Evolutionary conservation across 1,140 invertebrate species (phyloP).

Genomic region (Heliothis subflexa): DNA sequence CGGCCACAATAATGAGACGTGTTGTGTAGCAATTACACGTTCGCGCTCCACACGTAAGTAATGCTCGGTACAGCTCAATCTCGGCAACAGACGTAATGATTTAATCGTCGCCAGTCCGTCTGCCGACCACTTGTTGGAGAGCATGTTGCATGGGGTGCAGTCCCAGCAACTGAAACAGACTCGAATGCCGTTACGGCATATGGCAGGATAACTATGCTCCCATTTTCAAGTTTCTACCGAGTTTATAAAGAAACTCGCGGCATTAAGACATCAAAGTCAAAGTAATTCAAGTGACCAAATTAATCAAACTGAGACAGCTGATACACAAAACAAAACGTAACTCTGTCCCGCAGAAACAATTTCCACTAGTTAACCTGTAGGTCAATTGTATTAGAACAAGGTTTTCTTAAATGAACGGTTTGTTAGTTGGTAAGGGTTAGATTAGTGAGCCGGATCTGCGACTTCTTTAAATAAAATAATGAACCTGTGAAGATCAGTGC

Average conservation of each 20-base stretch:
- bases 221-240: no score
- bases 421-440: constrained; percentile 15
- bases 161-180: no score
- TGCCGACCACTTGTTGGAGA: background rate
- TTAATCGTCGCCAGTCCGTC: background rate
- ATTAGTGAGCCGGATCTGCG: background rate
- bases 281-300: constrained; percentile 9
- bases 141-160: background rate
- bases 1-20: background rate
- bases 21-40: background rate
- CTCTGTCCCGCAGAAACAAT: background rate
- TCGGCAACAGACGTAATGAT: background rate
- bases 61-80: background rate
- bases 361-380: constrained; percentile 18
- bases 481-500: background rate
- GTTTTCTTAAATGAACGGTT: constrained; percentile 1
- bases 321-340: constrained; percentile 4
- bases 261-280: background rate
- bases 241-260: no score
- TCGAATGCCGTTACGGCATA: no score
- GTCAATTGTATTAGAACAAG: constrained; percentile 28
- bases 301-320: background rate
- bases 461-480: background rate
- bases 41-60: background rate
- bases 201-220: no score